A percentile compares a stretch with the other conserved stretches of the same genome.
Conservation (phyloP, 1,140 invertebrate species). For the Musca domestica region DNA sequence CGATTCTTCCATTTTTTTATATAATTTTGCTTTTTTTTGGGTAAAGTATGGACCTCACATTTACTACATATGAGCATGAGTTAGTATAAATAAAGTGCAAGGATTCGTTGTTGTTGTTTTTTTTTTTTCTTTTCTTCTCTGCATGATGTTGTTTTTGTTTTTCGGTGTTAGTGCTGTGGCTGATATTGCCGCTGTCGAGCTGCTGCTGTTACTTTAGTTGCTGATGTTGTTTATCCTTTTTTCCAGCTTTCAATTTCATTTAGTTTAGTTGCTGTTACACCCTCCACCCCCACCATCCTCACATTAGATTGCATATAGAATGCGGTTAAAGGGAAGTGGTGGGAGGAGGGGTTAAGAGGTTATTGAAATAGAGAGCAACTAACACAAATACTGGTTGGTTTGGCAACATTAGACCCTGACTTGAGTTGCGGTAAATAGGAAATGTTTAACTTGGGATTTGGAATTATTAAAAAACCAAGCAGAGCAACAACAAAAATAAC, state of each 20-base stretch:
- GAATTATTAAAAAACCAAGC: conserved; percentile 8
- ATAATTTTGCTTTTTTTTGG: not conserved
- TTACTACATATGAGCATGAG: too few relatives aligned
- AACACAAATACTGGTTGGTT: too few relatives aligned
- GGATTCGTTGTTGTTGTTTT: not conserved
- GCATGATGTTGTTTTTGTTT: too few relatives aligned
- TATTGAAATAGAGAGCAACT: too few relatives aligned
- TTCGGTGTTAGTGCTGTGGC: too few relatives aligned
- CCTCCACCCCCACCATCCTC: too few relatives aligned
- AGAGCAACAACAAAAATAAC: not conserved
- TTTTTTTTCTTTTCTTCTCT: not conserved
- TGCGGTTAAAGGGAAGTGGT: too few relatives aligned
- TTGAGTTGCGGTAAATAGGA: conserved; percentile 9
- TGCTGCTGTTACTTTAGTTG: not conserved
- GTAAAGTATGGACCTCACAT: too few relatives aligned
- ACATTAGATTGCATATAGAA: too few relatives aligned
- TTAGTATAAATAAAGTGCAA: conserved; percentile 11
- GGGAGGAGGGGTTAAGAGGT: too few relatives aligned
- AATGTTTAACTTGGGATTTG: conserved; percentile 18
- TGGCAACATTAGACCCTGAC: too few relatives aligned
- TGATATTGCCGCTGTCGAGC: not conserved
- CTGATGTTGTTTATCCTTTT: conserved; percentile 9
- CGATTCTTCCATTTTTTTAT: too few relatives aligned
- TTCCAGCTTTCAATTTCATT: conserved; percentile 17
- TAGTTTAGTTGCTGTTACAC: not conserved